These are phyloP conservation scores for Ctenopoma kingsleyae DNA, from an alignment of 2,797 vertebrate genomes.

Conservation along the genomic window DNA sequence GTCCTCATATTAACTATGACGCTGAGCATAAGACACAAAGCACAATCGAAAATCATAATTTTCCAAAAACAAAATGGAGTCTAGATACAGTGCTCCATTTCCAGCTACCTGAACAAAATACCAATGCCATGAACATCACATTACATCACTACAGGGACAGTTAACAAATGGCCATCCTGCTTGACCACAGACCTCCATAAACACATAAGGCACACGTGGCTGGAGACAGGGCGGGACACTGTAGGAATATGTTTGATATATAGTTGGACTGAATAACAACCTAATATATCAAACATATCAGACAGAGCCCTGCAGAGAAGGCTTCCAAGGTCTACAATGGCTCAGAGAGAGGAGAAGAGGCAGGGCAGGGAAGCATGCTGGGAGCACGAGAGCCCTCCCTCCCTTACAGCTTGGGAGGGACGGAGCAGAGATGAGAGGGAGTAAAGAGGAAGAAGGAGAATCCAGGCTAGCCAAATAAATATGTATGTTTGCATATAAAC, in stretches of 20 bases:
- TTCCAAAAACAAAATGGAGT: slow-evolving; percentile 30
- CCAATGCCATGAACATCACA: slow-evolving; percentile 17
- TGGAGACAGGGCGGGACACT: slow-evolving; percentile 98
- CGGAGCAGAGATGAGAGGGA: slow-evolving; percentile 52
- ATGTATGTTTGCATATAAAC: slow-evolving; percentile 13
- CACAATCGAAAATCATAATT: background rate
- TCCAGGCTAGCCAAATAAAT: slow-evolving; percentile 38
- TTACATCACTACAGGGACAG: slow-evolving; percentile 50
- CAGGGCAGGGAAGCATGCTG: slow-evolving; percentile 71
- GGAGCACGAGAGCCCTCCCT: slow-evolving; percentile 59
- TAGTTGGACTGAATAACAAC: slow-evolving; percentile 99
- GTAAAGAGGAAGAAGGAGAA: slow-evolving; percentile 34
- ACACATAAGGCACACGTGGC: slow-evolving; percentile 86
- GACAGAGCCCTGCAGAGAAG: slow-evolving; percentile 98
- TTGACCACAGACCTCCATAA: slow-evolving; percentile 68
- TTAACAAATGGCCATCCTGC: slow-evolving; percentile 53
- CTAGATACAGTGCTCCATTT: slow-evolving; percentile 18
- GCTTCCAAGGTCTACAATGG: slow-evolving; percentile 91
- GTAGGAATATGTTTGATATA: slow-evolving; percentile 99
- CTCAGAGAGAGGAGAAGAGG: slow-evolving; percentile 68
- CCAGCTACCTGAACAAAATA: slow-evolving; percentile 31
- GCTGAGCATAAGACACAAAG: slow-evolving; percentile 10
- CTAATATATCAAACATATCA: slow-evolving; percentile 99
- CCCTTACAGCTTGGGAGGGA: slow-evolving; percentile 46
- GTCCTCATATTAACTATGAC: background rate